These are phyloP conservation scores for Myotis daubentonii DNA, from an alignment of 2,797 vertebrate species.

Conservation along the genomic window DNA sequence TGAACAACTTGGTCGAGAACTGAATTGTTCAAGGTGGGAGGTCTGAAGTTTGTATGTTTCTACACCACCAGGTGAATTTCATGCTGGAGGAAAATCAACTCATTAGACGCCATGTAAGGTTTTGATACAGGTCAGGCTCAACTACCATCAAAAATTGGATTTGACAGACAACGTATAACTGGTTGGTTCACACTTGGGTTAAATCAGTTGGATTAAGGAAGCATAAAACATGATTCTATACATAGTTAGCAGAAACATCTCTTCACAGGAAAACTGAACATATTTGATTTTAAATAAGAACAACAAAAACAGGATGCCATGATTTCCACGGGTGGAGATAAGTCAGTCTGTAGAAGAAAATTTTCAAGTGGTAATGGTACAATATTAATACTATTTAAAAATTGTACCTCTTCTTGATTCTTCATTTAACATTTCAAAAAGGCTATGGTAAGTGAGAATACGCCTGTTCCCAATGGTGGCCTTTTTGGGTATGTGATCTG, in stretches of 20 bases:
- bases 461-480: neutral
- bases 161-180: neutral
- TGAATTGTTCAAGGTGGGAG: no score
- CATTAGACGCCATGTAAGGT: neutral
- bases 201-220: neutral
- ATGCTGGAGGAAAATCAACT: neutral
- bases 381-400: neutral
- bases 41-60: neutral
- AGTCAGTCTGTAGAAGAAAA: neutral
- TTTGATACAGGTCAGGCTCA: neutral
- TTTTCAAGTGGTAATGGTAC: neutral
- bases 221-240: neutral
- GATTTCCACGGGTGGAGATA: neutral
- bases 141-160: neutral
- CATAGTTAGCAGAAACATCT: neutral
- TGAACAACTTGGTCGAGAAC: no score
- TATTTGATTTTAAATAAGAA: neutral
- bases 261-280: neutral
- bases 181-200: neutral
- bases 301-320: neutral
- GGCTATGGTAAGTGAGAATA: neutral
- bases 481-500: neutral
- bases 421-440: conserved; percentile 28
- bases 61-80: neutral
- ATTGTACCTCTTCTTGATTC: neutral